Percentiles rank a stretch among this genome's conserved stretches.
Conservation (phyloP, 2,888 invertebrate species). For the Pheosia gnoma region DNA sequence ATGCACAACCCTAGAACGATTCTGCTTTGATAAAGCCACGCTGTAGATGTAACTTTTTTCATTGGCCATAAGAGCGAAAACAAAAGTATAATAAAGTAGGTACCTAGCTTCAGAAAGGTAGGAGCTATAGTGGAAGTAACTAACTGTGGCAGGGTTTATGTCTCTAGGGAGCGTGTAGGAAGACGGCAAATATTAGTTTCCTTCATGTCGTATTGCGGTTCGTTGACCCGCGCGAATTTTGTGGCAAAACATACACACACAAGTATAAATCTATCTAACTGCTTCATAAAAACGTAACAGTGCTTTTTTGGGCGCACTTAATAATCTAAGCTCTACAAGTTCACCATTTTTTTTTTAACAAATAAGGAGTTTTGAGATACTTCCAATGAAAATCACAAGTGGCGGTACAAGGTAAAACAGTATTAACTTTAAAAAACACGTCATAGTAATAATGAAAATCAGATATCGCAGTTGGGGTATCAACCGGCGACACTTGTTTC, state of each 20-base stretch:
- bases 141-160: conserved; percentile 63
- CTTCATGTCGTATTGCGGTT: conserved; percentile 70
- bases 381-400: too few species aligned
- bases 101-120: neutral
- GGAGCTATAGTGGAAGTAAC: conserved; percentile 61
- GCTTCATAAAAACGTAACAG: conserved; percentile 31
- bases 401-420: too few species aligned
- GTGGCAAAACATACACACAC: conserved; percentile 47
- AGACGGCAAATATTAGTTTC: conserved; percentile 78
- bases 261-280: conserved; percentile 53
- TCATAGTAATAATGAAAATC: too few species aligned
- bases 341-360: too few species aligned
- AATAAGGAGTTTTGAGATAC: too few species aligned
- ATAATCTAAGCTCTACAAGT: neutral
- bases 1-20: too few species aligned
- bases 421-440: too few species aligned
- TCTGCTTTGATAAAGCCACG: too few species aligned
- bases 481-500: too few species aligned
- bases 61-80: neutral
- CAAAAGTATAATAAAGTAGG: neutral
- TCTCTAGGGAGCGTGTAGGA: conserved; percentile 72
- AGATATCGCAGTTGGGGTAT: too few species aligned
- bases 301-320: conserved; percentile 12
- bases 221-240: conserved; percentile 76
- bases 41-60: neutral